Percentiles rank a stretch among this genome's conserved stretches.
phyloP scores from a whole-genome alignment of 2,113 vertebrate species.

The Mola mola region DNA sequence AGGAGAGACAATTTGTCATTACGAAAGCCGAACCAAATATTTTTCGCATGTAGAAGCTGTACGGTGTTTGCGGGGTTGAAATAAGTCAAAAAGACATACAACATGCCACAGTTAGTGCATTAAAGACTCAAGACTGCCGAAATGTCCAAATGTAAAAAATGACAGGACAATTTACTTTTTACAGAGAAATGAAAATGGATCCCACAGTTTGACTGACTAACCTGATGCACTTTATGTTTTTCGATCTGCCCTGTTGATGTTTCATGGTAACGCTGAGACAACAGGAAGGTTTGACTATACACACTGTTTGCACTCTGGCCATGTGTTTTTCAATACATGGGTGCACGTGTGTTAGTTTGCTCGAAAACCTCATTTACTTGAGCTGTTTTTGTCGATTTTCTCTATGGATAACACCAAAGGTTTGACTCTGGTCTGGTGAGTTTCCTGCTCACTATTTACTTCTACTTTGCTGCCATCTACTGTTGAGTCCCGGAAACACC shows the following conservation, averaged over 20 bases:
- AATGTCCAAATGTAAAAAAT: slow-evolving; percentile 24
- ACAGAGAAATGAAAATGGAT: slow-evolving; percentile 33
- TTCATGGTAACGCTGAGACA: slow-evolving; percentile 30
- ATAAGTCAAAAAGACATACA: slow-evolving; percentile 8
- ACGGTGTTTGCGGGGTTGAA: background rate
- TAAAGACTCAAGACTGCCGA: slow-evolving; percentile 44
- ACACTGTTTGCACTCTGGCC: slow-evolving; percentile 23
- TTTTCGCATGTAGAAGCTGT: too few species aligned
- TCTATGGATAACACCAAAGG: slow-evolving; percentile 9
- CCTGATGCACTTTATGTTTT: slow-evolving; percentile 81
- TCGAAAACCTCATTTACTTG: background rate
- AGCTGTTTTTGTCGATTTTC: background rate
- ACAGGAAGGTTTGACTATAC: too few species aligned
- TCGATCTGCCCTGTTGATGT: slow-evolving; percentile 39
- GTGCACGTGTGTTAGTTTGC: background rate
- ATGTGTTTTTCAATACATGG: background rate
- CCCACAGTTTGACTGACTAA: slow-evolving; percentile 55
- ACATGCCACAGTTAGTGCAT: slow-evolving; percentile 20
- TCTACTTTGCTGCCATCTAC: slow-evolving; percentile 71
- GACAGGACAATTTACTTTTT: slow-evolving; percentile 38
- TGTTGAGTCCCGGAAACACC: slow-evolving; percentile 47
- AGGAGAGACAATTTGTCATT: too few species aligned
- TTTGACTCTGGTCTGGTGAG: background rate
- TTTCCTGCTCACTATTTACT: slow-evolving; percentile 43
- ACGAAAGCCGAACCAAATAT: slow-evolving; percentile 14